Evolutionary conservation across 2,113 vertebrate species (phyloP), one percentile per base, ranked within the genome.

Genomic region (Festucalex cinctus): DNA sequence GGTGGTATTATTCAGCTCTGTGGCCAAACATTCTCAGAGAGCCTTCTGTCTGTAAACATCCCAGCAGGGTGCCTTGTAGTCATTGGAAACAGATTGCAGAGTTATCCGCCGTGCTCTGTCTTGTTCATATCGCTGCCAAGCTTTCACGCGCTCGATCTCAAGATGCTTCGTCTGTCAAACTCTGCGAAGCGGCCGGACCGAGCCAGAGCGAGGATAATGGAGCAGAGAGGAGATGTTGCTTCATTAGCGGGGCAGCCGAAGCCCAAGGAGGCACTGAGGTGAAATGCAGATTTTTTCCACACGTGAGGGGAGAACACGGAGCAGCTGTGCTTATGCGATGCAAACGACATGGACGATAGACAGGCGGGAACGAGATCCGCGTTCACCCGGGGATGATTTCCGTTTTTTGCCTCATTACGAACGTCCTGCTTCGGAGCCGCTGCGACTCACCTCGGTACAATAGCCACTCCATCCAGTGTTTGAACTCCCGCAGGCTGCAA

Each of bases 401-500:
- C 48, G n/a, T n/a, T 32, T 26, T 54, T 24, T 10, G 24, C 22
- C 35, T 26, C 6, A 22, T 62, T 19, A 12, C 70, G 68, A 37
- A 17, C 54, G 32, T 43, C 73, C 24, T 62, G 51, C 68, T 72
- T 24, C n/a, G 54, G 59, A 73, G 46, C 62, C 43, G 39, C 41
- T 16, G 19, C 26, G 36, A 69, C 69, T 78, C 70, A 98, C 97
- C 97, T 95, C 97, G 85, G 75, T 99, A 99, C 66, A 97, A 93
- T 73, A 98, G 95, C 97, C 97, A 99, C 80, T 99, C 97, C 90
- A 99, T 94, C 97, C 97, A 99, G 90, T 98, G 95, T 82, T 98
- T 98, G 91, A 99, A 98, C 73, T 96, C 96, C 0, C 96, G 92
- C 37, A 98, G 92, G 88, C 95, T 97, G 89, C 97, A 99, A 87